Conservation (phyloP, 2,888 invertebrate species). For the Molanna angustata region DNA sequence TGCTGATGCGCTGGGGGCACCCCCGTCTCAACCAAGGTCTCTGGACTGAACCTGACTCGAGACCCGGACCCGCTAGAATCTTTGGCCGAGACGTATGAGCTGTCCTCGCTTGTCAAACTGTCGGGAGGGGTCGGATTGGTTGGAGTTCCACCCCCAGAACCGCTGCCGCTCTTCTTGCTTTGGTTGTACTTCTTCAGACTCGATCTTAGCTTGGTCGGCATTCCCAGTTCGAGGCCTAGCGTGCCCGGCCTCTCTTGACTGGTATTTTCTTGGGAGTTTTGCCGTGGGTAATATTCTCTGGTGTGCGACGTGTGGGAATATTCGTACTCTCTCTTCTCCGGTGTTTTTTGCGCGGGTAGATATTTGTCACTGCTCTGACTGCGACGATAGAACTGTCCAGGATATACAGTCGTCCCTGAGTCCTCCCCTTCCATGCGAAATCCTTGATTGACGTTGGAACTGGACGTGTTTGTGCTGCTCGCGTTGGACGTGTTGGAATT, state of each 20-base stretch:
- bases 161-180: conserved; percentile 56
- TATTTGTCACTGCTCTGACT: conserved; percentile 29
- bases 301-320: conserved; percentile 46
- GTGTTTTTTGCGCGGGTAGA: conserved; percentile 18
- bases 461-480: conserved; percentile 51
- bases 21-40: conserved; percentile 58
- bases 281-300: conserved; percentile 39
- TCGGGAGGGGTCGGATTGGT: conserved; percentile 85
- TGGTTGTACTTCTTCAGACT: conserved; percentile 72
- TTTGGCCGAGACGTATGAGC: conserved; percentile 83
- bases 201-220: conserved; percentile 67
- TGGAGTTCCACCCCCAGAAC: conserved; percentile 68
- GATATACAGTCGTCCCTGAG: conserved; percentile 6
- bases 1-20: conserved; percentile 15
- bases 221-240: conserved; percentile 64
- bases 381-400: conserved; percentile 22
- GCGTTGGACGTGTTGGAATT: conserved; percentile 69
- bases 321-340: conserved; percentile 50
- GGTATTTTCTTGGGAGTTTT: conserved; percentile 50
- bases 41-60: conserved; percentile 76
- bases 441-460: conserved; percentile 37
- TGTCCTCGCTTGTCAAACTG: conserved; percentile 82
- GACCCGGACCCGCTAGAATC: conserved; percentile 70
- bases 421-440: conserved; percentile 27
- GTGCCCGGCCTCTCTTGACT: conserved; percentile 59